Percentiles rank a stretch among this genome's conserved stretches.
These are phyloP conservation scores for Fragum sueziense DNA, from an alignment of 2,888 invertebrate genomes.

Conservation along the genomic window DNA sequence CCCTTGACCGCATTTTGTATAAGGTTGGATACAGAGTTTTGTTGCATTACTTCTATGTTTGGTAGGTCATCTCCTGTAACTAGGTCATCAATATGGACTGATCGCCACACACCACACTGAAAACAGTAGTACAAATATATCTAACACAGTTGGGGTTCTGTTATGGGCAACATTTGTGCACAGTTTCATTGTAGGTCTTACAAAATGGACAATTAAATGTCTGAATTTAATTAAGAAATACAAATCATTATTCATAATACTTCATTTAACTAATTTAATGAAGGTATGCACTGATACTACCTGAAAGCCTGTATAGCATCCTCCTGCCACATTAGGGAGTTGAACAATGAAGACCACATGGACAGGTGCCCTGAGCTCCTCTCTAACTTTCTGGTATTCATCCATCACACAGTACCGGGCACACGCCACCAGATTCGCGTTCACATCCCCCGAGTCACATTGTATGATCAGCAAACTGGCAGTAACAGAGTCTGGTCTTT, in stretches of 20 bases:
- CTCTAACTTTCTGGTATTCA: conserved; percentile 60
- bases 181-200: too few relatives aligned
- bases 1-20: conserved; percentile 35
- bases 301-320: conserved; percentile 77
- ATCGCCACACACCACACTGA: conserved; percentile 77
- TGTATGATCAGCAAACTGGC: conserved; percentile 73
- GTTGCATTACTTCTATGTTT: conserved; percentile 60
- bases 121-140: too few relatives aligned
- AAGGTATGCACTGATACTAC: conserved; percentile 44
- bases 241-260: too few relatives aligned
- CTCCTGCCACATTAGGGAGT: conserved; percentile 72
- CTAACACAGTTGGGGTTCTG: too few relatives aligned
- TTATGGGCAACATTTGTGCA: too few relatives aligned
- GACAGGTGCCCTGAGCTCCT: conserved; percentile 40
- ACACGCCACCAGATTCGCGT: conserved; percentile 75
- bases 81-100: conserved; percentile 79
- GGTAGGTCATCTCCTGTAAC: conserved; percentile 61
- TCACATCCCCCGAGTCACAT: conserved; percentile 77
- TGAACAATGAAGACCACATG: conserved; percentile 76
- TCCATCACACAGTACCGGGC: conserved; percentile 76
- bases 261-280: not conserved
- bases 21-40: conserved; percentile 59
- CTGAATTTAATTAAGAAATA: too few relatives aligned
- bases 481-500: conserved; percentile 15
- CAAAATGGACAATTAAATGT: too few relatives aligned